Evolutionary conservation across 2,113 vertebrate species (phyloP).

Genomic region (Entomyzon cyanotis): DNA sequence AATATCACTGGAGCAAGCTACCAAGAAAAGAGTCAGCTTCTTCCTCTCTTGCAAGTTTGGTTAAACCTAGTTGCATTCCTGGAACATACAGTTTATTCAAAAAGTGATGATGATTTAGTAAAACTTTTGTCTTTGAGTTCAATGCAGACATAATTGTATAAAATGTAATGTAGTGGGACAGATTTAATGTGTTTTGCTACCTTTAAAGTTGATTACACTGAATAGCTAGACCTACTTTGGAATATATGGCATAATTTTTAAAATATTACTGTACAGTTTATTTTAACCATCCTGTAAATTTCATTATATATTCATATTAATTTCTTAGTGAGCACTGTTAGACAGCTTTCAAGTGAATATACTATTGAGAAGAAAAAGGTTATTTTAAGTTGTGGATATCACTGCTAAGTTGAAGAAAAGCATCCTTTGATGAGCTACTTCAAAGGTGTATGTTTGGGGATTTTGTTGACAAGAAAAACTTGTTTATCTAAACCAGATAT

Average conservation of each 20-base stretch:
- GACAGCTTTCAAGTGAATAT: neutral
- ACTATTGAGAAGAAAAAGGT: neutral
- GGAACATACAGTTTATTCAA: neutral
- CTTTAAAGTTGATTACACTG: neutral
- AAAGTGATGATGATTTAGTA: neutral
- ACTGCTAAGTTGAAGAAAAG: neutral
- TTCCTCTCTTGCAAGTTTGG: neutral
- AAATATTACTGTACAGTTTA: neutral
- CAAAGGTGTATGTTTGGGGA: neutral
- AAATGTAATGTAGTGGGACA: neutral
- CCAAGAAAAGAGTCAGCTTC: neutral
- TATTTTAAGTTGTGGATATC: neutral
- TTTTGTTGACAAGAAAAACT: neutral
- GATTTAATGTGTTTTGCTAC: neutral
- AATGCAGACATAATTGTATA: neutral
- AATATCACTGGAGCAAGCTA: neutral
- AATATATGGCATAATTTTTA: neutral
- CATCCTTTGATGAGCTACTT: neutral
- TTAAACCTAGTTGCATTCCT: neutral
- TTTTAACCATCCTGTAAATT: neutral
- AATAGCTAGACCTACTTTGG: neutral
- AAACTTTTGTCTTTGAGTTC: neutral
- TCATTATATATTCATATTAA: neutral
- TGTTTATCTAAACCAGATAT: neutral
- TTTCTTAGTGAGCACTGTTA: neutral